Conservation (phyloP, 2,888 invertebrate genomes). For the Amphipoea oculea region DNA sequence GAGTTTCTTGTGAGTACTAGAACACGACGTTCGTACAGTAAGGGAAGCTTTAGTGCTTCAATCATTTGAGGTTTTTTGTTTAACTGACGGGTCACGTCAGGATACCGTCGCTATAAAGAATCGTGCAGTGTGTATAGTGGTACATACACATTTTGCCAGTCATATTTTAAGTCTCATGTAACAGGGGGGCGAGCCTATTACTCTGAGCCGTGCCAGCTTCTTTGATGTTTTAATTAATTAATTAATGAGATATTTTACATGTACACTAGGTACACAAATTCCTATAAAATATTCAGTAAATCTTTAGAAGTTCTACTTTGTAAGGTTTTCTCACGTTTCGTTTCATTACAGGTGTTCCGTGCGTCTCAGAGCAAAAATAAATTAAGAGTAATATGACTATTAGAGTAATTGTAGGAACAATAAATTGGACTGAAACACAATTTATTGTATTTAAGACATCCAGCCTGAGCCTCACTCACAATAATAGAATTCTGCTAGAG, state of each 20-base stretch:
- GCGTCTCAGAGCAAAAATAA: background rate
- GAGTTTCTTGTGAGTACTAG: background rate
- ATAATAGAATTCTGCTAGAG: background rate
- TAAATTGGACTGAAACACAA: background rate
- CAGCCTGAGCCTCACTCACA: background rate
- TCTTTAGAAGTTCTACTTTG: background rate
- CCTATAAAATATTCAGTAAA: background rate
- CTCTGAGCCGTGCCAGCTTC: background rate
- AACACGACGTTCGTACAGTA: background rate
- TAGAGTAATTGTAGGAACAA: background rate
- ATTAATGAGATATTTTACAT: background rate
- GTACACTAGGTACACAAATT: background rate
- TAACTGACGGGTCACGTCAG: no score
- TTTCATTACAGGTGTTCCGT: background rate
- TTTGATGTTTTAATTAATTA: no score
- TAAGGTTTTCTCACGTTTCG: background rate
- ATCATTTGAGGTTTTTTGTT: background rate
- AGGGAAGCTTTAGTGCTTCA: background rate
- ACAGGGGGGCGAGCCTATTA: no score
- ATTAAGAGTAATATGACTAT: background rate
- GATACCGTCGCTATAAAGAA: no score
- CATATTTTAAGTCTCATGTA: background rate
- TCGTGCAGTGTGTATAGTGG: no score
- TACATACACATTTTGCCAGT: background rate
- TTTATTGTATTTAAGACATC: conserved; percentile 4